Conservation (phyloP, 2,113 vertebrate genomes). For the Ramphastos sulfuratus region DNA sequence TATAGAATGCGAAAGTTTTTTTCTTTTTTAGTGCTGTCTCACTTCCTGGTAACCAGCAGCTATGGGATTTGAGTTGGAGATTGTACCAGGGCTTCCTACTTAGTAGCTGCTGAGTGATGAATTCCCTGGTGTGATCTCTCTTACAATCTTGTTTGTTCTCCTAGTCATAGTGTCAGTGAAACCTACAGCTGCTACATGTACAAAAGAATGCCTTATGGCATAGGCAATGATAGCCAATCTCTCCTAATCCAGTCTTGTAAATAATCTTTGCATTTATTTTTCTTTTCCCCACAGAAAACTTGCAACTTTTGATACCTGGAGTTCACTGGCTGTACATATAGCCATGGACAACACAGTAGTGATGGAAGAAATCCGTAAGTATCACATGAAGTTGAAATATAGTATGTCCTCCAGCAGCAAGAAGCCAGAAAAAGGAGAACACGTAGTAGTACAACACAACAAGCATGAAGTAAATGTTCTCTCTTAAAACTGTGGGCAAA, state of each 20-base stretch:
- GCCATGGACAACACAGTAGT: conserved; percentile 99
- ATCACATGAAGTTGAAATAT: background rate
- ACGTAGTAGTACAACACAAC: background rate
- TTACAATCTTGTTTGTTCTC: background rate
- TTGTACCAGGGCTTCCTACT: background rate
- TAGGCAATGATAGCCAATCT: background rate
- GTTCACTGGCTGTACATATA: conserved; percentile 91
- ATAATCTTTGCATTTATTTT: background rate
- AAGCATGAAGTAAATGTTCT: background rate
- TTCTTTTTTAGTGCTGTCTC: background rate
- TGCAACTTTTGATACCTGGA: conserved; percentile 93
- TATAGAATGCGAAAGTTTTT: background rate
- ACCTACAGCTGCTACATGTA: background rate
- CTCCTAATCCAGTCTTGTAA: background rate
- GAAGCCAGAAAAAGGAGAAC: background rate
- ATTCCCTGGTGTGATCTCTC: background rate
- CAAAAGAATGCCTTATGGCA: background rate
- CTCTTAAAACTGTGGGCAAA: background rate
- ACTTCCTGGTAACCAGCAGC: background rate
- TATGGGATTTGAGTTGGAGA: background rate
- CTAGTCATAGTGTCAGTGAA: background rate
- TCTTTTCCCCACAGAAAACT: conserved; percentile 83
- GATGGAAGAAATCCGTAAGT: conserved; percentile 97
- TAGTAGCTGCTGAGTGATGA: background rate
- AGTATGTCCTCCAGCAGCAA: background rate